Conservation (phyloP, 2,797 vertebrate species). For the Cetoscarus ocellatus region DNA sequence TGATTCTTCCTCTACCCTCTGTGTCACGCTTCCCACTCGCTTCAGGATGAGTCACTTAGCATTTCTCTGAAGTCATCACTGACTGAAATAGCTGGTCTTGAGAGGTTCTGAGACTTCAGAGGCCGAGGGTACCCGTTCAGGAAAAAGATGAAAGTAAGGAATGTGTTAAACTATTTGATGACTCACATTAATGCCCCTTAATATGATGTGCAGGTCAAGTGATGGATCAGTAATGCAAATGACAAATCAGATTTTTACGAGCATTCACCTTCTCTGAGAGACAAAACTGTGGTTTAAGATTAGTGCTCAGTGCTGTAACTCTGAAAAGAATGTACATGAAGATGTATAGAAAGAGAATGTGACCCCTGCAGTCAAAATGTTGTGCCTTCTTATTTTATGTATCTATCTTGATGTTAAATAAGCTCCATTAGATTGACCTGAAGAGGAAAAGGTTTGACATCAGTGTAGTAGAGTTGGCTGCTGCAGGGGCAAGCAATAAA, state of each 20-base stretch:
- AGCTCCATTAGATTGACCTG: conserved; percentile 2
- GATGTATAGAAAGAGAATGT: not conserved
- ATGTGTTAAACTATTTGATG: conserved; percentile 12
- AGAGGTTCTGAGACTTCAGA: conserved; percentile 2
- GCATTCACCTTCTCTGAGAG: conserved; percentile 13
- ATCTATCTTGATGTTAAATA: conserved; percentile 29
- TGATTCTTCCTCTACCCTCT: conserved; percentile 1
- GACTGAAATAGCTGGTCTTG: conserved; percentile 27
- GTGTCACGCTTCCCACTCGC: conserved; percentile 50
- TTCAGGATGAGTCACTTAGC: conserved; percentile 60
- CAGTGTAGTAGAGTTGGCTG: conserved; percentile 7
- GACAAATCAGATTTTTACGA: conserved; percentile 25
- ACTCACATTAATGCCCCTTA: conserved; percentile 24
- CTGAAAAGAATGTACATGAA: not conserved
- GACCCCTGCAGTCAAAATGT: not conserved
- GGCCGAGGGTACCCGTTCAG: conserved; percentile 30
- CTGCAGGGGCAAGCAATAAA: conserved; percentile 34
- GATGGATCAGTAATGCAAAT: conserved; percentile 13
- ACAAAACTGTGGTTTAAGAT: not conserved
- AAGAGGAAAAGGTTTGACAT: conserved; percentile 2
- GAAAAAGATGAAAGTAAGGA: conserved; percentile 34
- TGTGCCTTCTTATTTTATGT: conserved; percentile 5
- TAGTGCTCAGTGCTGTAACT: not conserved
- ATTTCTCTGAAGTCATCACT: conserved; percentile 40
- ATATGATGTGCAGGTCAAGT: conserved; percentile 22